Evolutionary conservation across 2,888 invertebrate genomes (phyloP), one percentile per base, ranked within the genome.

Genomic region (Caenorhabditis wallacei): DNA sequence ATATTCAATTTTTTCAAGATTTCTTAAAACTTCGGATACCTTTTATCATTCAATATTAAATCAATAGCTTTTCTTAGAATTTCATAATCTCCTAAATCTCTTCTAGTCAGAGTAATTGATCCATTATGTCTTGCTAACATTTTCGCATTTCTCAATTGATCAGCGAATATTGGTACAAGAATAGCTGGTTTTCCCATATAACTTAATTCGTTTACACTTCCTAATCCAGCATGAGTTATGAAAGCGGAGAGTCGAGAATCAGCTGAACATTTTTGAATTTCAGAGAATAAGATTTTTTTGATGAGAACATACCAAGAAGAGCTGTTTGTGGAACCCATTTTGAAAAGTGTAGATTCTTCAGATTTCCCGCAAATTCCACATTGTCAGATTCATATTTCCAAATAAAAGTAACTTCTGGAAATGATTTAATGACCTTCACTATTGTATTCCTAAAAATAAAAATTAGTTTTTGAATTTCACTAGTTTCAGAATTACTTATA

Each of bases 101-200:
- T 63, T 63, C 87, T 86, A 4, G 72, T n/a, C 1, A 88, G 10
- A 2, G 64, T 51, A 18, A 85, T 78, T 5, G 83, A 87, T 4
- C 85, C 80, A 22, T 84, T 84, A 26, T 80, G 74, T 24, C 84
- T 26, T n/a, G 70, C 71, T 18, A 86, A 43, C 84, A 87, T 85
- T 11, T 76, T 66, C 3, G 86, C 85, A 54, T 88, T 88, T 43
- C 87, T 71, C 64, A 79, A 46, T 68, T 88, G 88, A 66, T 88
- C 88, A 5, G 64, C 85, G 40, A 87, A 85, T 8, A 85, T 76
- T 2, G 88, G 88, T 56, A 66, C 54, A 4, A 66, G 57, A 37
- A 82, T 40, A 2, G 82, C 53, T 7, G 82, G 78, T 43, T 80
- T 84, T 11, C 84, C 84, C 10, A 61, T 40, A 46, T 74, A 54